Conservation (phyloP, 2,113 vertebrate genomes). For the Albula glossodonta region DNA sequence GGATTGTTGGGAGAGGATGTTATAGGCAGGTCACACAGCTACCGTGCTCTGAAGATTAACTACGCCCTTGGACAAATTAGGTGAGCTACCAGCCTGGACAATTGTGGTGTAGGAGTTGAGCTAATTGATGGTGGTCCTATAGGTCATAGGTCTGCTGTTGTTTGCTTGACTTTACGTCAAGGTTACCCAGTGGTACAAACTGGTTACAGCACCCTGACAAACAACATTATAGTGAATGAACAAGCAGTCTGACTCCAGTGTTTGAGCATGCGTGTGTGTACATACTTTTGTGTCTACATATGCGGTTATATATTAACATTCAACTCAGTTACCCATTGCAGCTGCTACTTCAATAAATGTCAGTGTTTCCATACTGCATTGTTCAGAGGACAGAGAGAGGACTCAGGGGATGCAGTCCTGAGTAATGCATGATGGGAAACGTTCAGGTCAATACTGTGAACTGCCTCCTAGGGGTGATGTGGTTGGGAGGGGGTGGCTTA, state of each 20-base stretch:
- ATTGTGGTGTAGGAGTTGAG: not conserved
- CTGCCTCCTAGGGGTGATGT: not conserved
- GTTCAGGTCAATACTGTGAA: not conserved
- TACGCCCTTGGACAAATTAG: not conserved
- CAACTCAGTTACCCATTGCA: not conserved
- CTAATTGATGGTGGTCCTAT: not conserved
- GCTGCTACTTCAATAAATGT: not conserved
- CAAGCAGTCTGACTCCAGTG: no score
- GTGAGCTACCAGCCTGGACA: not conserved
- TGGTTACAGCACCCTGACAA: not conserved
- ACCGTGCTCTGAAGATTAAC: not conserved
- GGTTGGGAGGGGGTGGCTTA: not conserved
- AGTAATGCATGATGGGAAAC: not conserved
- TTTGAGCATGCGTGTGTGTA: not conserved
- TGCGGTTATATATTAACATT: not conserved
- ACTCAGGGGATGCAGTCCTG: not conserved
- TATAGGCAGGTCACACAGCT: not conserved
- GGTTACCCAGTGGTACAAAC: not conserved
- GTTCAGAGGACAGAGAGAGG: not conserved
- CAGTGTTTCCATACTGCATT: not conserved
- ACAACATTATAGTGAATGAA: not conserved
- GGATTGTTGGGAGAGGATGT: not conserved
- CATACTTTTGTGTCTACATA: not conserved
- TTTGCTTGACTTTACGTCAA: not conserved
- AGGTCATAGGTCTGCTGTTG: not conserved